Conservation (phyloP, 2,113 vertebrate genomes). For the Pluvianellus socialis region DNA sequence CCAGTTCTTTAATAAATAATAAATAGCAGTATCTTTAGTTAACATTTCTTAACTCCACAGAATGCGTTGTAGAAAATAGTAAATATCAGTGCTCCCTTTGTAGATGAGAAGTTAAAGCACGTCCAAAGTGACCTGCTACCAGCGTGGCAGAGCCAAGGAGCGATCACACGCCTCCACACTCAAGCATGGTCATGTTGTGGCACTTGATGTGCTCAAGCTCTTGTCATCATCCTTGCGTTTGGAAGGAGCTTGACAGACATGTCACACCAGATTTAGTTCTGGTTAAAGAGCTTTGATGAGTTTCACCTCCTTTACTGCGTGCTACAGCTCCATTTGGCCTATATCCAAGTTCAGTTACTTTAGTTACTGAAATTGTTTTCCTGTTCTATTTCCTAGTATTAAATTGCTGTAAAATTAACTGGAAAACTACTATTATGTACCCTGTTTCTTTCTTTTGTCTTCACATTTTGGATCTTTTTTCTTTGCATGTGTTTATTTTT, state of each 20-base stretch:
- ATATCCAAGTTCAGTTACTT: slow-evolving; percentile 19
- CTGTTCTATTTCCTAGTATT: slow-evolving; percentile 31
- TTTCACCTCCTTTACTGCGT: not conserved
- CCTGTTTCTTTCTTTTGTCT: slow-evolving; percentile 27
- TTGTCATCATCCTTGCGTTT: not conserved
- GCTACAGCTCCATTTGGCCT: not conserved
- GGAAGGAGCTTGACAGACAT: not conserved
- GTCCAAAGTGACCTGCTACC: not conserved
- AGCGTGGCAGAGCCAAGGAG: not conserved
- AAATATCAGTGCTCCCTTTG: not conserved
- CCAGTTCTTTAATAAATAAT: not conserved
- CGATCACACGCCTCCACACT: not conserved
- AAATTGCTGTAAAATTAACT: slow-evolving; percentile 42
- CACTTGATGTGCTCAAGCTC: not conserved
- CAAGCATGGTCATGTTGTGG: not conserved
- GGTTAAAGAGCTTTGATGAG: not conserved
- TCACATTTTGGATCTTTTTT: not conserved
- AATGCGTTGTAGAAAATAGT: not conserved
- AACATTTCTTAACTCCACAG: not conserved
- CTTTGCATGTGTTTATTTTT: slow-evolving; percentile 33
- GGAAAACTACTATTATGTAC: slow-evolving; percentile 10
- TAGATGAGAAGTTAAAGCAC: not conserved
- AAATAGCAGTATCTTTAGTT: not conserved
- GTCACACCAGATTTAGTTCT: not conserved
- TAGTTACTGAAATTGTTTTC: slow-evolving; percentile 36